phyloP scores from a whole-genome alignment of 2,888 invertebrate species.

The Tiliacea citrago region DNA sequence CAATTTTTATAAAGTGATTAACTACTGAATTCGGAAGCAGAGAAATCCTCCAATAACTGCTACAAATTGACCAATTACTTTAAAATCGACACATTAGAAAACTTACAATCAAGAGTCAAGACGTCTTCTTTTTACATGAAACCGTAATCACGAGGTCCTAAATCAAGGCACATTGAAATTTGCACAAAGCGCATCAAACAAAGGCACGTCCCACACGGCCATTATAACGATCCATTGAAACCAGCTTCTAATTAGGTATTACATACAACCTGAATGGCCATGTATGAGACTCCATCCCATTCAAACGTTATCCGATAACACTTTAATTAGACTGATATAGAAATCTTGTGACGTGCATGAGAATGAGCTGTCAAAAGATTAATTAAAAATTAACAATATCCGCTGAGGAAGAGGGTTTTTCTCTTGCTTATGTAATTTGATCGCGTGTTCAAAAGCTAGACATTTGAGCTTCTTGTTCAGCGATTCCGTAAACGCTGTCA shows the following conservation, averaged over 20 bases:
- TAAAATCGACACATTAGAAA: conserved; percentile 40
- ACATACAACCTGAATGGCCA: conserved; percentile 77
- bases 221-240: conserved; percentile 84
- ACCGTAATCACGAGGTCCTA: conserved; percentile 43
- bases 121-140: conserved; percentile 31
- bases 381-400: conserved; percentile 68
- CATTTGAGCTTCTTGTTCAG: conserved; percentile 31
- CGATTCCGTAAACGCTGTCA: conserved; percentile 1
- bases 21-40: conserved; percentile 28
- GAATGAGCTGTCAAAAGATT: conserved; percentile 71
- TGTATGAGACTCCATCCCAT: conserved; percentile 82
- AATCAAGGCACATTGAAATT: conserved; percentile 60
- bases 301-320: conserved; percentile 83
- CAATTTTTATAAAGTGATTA: conserved; percentile 31
- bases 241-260: conserved; percentile 82
- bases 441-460: conserved; percentile 26
- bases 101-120: conserved; percentile 5
- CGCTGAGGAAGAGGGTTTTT: conserved; percentile 50
- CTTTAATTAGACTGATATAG: conserved; percentile 79
- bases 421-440: conserved; percentile 53
- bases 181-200: conserved; percentile 66
- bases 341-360: conserved; percentile 69
- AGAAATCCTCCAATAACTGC: conserved; percentile 1
- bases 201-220: conserved; percentile 74
- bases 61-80: conserved; percentile 19